phyloP scores from a whole-genome alignment of 2,113 vertebrate species.

The Loxodonta africana region DNA sequence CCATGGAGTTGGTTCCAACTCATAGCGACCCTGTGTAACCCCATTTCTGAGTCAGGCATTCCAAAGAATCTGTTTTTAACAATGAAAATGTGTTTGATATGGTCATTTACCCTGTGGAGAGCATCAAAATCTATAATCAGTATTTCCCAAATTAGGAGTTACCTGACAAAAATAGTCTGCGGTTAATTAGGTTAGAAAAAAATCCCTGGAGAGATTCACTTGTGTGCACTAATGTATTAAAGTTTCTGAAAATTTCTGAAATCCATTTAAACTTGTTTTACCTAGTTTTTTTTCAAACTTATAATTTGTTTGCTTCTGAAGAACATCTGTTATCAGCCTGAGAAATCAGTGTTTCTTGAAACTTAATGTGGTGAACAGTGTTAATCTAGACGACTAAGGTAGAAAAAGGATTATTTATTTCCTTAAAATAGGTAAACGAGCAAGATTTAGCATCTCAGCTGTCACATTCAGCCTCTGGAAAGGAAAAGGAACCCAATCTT shows the following conservation, averaged over 20 bases:
- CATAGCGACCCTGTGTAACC: neutral
- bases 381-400: neutral
- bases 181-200: conserved; percentile 47
- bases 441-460: neutral
- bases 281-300: neutral
- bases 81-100: conserved; percentile 49
- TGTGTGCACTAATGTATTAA: neutral
- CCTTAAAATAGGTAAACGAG: neutral
- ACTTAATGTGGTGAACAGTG: neutral
- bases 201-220: neutral
- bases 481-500: neutral
- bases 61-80: conserved; percentile 60
- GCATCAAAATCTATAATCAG: neutral
- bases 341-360: neutral
- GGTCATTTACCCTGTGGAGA: neutral
- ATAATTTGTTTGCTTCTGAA: conserved; percentile 4
- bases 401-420: neutral
- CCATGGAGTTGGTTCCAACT: too few species aligned
- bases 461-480: neutral
- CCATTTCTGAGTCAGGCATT: conserved; percentile 60
- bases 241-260: neutral
- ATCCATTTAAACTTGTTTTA: conserved; percentile 20
- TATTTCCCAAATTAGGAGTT: conserved; percentile 30
- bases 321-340: neutral
- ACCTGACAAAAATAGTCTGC: neutral